Evolutionary conservation across 2,113 vertebrate species (phyloP).

Genomic region (Pao palembangensis): DNA sequence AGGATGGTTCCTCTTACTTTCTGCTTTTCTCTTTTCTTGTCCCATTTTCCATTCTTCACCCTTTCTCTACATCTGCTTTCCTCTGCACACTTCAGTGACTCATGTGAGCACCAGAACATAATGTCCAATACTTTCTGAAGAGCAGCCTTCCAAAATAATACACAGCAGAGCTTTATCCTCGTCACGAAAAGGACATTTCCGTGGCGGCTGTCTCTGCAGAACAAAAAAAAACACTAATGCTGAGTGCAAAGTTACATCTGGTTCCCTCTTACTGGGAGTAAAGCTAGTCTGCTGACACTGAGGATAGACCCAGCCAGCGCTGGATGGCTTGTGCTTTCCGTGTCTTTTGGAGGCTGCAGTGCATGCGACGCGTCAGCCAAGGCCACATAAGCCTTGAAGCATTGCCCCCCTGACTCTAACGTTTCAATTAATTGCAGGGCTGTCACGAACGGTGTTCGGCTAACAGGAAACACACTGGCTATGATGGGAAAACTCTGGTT

Average conservation of each 20-base stretch:
- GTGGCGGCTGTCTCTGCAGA: slow-evolving; percentile 20
- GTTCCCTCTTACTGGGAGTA: slow-evolving; percentile 45
- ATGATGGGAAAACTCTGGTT: slow-evolving; percentile 53
- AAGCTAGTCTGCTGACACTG: slow-evolving; percentile 41
- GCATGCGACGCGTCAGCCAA: slow-evolving; percentile 63
- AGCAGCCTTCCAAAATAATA: slow-evolving; percentile 26
- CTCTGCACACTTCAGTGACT: slow-evolving; percentile 20
- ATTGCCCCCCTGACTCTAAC: slow-evolving; percentile 53
- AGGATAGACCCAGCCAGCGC: slow-evolving; percentile 41
- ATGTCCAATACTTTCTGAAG: slow-evolving; percentile 18
- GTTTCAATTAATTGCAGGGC: slow-evolving; percentile 72
- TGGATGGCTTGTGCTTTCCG: slow-evolving; percentile 47
- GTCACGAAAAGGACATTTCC: slow-evolving; percentile 35
- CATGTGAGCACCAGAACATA: slow-evolving; percentile 13
- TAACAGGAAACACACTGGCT: slow-evolving; percentile 70
- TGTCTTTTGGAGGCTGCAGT: slow-evolving; percentile 48
- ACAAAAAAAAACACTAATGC: slow-evolving; percentile 44
- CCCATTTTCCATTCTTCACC: slow-evolving; percentile 10
- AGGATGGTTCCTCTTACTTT: background rate
- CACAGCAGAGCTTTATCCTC: slow-evolving; percentile 27
- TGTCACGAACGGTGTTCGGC: slow-evolving; percentile 67
- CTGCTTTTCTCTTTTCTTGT: slow-evolving; percentile 18
- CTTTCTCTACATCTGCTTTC: slow-evolving; percentile 15
- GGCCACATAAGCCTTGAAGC: slow-evolving; percentile 62
- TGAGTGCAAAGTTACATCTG: slow-evolving; percentile 65